Evolutionary conservation across 2,797 vertebrate species (phyloP).

Genomic region (Luscinia megarhynchos): DNA sequence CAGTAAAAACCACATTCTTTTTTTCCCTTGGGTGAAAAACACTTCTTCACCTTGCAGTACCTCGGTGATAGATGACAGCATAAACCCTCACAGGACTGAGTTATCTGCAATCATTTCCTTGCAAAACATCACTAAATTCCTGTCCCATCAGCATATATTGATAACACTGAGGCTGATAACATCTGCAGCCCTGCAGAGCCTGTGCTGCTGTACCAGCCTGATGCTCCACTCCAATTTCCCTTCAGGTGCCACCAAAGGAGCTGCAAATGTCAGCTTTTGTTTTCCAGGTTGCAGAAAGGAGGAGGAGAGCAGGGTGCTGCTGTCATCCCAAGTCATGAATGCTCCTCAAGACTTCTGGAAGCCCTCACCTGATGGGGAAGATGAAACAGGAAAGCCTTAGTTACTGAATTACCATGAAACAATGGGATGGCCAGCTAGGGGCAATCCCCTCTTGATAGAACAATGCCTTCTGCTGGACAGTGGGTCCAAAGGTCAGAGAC

Average conservation of each 20-base stretch:
- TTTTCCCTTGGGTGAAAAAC: neutral
- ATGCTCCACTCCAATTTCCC: neutral
- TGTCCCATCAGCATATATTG: neutral
- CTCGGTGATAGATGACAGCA: neutral
- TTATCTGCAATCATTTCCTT: neutral
- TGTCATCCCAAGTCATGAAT: neutral
- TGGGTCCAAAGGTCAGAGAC: too few relatives aligned
- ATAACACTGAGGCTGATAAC: neutral
- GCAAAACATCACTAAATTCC: neutral
- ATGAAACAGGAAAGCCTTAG: too few relatives aligned
- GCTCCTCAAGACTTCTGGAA: neutral
- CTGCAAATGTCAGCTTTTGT: neutral
- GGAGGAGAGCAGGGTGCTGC: neutral
- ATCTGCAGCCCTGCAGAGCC: neutral
- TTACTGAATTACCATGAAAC: too few relatives aligned
- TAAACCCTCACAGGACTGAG: neutral
- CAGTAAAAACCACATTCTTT: neutral
- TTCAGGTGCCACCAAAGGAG: neutral
- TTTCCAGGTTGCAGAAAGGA: neutral
- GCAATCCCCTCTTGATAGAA: too few relatives aligned
- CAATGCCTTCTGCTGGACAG: too few relatives aligned
- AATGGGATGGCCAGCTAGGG: too few relatives aligned
- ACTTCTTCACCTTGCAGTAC: neutral
- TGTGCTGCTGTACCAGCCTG: neutral
- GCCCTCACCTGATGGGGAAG: neutral